Evolutionary conservation across 2,888 invertebrate species (phyloP), one percentile per base, ranked within the genome.

Genomic region (Alitta virens): DNA sequence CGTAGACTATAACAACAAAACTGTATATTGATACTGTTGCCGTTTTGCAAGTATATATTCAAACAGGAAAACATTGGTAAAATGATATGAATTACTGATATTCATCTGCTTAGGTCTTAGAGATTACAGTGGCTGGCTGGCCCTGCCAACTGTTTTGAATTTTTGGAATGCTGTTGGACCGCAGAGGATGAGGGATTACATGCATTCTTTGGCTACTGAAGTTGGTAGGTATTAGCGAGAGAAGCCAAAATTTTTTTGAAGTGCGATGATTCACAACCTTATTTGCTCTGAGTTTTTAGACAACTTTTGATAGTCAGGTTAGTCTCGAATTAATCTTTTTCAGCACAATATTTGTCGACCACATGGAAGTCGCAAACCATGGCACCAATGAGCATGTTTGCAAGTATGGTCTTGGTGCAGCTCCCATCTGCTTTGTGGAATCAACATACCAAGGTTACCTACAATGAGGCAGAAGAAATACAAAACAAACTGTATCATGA

Each of bases 101-200:
- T 52, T 52, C 24, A 21, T 40, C 18, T 33, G 14, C 51, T 33
- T 27, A 67, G 64, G 67, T 25, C 66, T 79, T 2, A 74, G 75
- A 65, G 79, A 80, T 62, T 80, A 79, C 70, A 76, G 76, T 56
- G 72, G 76, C 2, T 75, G 74, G 55, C 66, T 80, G 21, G 73
- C 78, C 5, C 56, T 80, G 26, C 74, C 71, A 38, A 74, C 75
- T 5, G 73, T 75, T 16, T 52, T 80, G 27, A 73, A 78, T 57
- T 78, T 80, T 63, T 80, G 79, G 79, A 65, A 72, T 46, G 60
- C 68, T 40, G 42, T 75, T 26, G 74, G 74, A 14, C 60, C 64
- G 12, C 68, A 71, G 9, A 68, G 53, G 12, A 69, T 76, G 5
- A 64, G 69, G 18, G 40, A 64, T 3, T 75, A 79, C 63, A 77